Base-by-base conservation (phyloP, 2,888 invertebrate species). In the Cerceris ruficornis region DNA sequence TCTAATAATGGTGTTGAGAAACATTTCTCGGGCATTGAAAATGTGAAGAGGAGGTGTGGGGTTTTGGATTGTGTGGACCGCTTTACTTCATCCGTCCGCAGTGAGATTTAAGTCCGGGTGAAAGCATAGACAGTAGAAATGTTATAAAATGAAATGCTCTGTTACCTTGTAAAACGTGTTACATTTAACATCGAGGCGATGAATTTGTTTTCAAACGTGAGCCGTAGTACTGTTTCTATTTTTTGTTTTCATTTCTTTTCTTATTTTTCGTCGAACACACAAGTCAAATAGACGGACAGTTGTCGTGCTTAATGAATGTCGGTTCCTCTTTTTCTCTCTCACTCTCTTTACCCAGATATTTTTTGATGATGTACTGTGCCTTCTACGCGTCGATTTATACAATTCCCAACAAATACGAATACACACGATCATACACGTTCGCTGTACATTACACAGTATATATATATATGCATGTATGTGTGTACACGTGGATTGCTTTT, bases 121-220 rank as follows among this genome's bases (percentile, higher is more conserved):
- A 88, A 87, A 88, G 81, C 82, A 87, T 80, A 82, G 81, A 88
- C 82, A 83, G 81, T 87, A 85, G 82, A 86, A 88, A 85, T 83
- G 73, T 87, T 87, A 83, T 79, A 86, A 86, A 88, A 88, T 84
- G 82, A 87, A 87, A 88, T 88, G 85, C 86, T 89, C 87, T 84
- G 82, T 86, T 87, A 87, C 81, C 83, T 86, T 84, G 85, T 87
- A 84, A 87, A 88, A 86, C 81, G 84, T 85, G 80, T 87, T 88
- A 88, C 88, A 88, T 87, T 87, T 82, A 87, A 88, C 87, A 88
- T 88, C 82, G 86, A 86, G 86, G 87, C 84, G 84, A 85, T 84
- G 82, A 87, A 82, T 62, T 76, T 80, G 74, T 80, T 76, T 81
- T 77, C 78, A 83, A 84, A 84, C 71, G 77, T 84, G 85, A 86